phyloP scores from a whole-genome alignment of 2,797 vertebrate species.

The Tangara arthus region DNA sequence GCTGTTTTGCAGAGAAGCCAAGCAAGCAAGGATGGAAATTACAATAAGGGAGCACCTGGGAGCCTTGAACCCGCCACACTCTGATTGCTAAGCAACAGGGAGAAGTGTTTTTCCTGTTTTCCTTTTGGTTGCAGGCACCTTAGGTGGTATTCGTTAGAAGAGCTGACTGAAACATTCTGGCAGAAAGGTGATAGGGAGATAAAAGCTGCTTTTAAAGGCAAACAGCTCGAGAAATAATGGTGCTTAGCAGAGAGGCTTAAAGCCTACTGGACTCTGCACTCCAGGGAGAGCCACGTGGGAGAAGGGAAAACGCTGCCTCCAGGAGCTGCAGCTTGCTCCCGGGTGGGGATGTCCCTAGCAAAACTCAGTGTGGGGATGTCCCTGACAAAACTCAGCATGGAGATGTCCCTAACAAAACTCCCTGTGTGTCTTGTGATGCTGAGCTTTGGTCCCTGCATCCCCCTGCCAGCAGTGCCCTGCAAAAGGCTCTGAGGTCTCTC shows the following conservation, averaged over 20 bases:
- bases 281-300: background rate
- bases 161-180: slow-evolving; percentile 29
- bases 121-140: slow-evolving; percentile 7
- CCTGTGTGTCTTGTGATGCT: fast-evolving
- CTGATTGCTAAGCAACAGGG: slow-evolving; percentile 38
- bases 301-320: background rate
- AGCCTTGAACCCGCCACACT: background rate
- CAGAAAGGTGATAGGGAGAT: slow-evolving; percentile 43
- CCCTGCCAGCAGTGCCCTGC: background rate
- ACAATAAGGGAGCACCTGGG: background rate
- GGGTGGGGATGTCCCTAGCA: background rate
- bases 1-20: background rate
- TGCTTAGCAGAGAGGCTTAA: background rate
- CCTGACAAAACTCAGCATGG: background rate
- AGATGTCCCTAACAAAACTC: background rate
- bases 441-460: background rate
- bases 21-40: background rate
- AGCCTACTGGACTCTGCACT: background rate
- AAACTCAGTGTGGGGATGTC: background rate
- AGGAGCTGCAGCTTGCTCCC: background rate
- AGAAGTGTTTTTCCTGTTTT: slow-evolving; percentile 43
- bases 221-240: slow-evolving; percentile 10
- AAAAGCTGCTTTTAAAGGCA: slow-evolving; percentile 30
- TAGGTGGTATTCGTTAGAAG: slow-evolving; percentile 6
- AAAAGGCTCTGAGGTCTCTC: background rate